Conservation (phyloP, 2,113 vertebrate genomes). For the Diadophis punctatus region DNA sequence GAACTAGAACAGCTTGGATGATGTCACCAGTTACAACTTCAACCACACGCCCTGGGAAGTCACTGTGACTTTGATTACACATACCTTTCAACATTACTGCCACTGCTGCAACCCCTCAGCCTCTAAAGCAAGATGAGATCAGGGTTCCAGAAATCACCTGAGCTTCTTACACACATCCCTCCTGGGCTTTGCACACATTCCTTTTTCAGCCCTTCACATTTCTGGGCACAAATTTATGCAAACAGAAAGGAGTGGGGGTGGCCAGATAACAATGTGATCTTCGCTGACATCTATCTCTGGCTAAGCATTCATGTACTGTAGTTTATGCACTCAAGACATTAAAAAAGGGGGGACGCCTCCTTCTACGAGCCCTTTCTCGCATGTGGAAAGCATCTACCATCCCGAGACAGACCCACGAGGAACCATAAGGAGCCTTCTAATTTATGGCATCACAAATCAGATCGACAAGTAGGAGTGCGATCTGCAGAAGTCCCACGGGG, state of each 20-base stretch:
- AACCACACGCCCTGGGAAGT: slow-evolving; percentile 16
- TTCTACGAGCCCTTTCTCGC: not conserved
- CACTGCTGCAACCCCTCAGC: not conserved
- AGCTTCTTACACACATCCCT: not conserved
- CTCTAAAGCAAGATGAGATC: not conserved
- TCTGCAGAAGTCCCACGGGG: not conserved
- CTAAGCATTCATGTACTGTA: not conserved
- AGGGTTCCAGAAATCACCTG: not conserved
- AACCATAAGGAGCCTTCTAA: not conserved
- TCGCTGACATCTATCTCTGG: not conserved
- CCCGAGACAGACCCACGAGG: not conserved
- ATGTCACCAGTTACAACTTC: slow-evolving; percentile 21
- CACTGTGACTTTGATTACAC: slow-evolving; percentile 1
- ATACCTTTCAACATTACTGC: slow-evolving; percentile 20
- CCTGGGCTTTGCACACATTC: not conserved
- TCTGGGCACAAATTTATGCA: not conserved
- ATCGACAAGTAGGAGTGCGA: not conserved
- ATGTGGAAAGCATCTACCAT: not conserved
- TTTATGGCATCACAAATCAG: not conserved
- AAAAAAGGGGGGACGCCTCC: not conserved
- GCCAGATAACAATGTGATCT: not conserved
- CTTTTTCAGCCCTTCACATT: not conserved
- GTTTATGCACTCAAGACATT: not conserved
- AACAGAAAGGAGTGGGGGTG: not conserved
- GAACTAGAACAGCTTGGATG: slow-evolving; percentile 4